A percentile compares a stretch with the other conserved stretches of the same genome.
Evolutionary conservation across 2,797 vertebrate species (phyloP).

Genomic region (Aplochiton taeniatus): DNA sequence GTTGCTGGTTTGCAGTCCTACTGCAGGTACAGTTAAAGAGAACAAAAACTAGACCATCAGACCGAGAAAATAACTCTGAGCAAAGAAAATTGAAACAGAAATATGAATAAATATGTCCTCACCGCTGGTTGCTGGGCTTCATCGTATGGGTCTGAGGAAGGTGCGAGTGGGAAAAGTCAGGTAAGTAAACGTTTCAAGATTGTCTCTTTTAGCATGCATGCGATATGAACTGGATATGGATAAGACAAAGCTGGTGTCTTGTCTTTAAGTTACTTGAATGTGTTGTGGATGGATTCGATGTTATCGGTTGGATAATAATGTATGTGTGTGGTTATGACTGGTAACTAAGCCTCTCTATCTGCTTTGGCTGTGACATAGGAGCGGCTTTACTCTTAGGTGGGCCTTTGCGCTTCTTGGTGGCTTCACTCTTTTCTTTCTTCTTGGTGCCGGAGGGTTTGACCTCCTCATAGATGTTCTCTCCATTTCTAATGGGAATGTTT

Average conservation of each 20-base stretch:
- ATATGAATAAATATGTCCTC: constrained; percentile 31
- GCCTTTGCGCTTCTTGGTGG: constrained; percentile 67
- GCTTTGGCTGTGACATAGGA: too few relatives aligned
- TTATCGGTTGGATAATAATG: too few relatives aligned
- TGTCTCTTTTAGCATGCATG: neutral
- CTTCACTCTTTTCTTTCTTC: constrained; percentile 62
- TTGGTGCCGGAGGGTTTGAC: constrained; percentile 17
- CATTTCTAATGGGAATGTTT: constrained; percentile 13
- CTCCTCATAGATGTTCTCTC: constrained; percentile 48
- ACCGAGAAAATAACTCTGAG: too few relatives aligned
- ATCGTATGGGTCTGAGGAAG: constrained; percentile 73
- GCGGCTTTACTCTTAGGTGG: constrained; percentile 71
- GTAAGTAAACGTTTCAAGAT: neutral
- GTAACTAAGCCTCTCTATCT: too few relatives aligned
- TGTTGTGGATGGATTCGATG: neutral
- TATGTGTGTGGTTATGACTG: too few relatives aligned
- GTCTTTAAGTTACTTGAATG: too few relatives aligned
- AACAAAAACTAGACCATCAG: too few relatives aligned
- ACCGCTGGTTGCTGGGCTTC: constrained; percentile 51
- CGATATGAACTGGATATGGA: too few relatives aligned
- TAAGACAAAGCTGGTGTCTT: too few relatives aligned
- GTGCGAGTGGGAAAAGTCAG: constrained; percentile 25
- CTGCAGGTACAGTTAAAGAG: too few relatives aligned
- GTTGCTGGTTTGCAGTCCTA: too few relatives aligned
- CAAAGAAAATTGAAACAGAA: too few relatives aligned